These are phyloP conservation scores for Oligia strigilis DNA, from an alignment of 2,888 invertebrate species.

Conservation along the genomic window DNA sequence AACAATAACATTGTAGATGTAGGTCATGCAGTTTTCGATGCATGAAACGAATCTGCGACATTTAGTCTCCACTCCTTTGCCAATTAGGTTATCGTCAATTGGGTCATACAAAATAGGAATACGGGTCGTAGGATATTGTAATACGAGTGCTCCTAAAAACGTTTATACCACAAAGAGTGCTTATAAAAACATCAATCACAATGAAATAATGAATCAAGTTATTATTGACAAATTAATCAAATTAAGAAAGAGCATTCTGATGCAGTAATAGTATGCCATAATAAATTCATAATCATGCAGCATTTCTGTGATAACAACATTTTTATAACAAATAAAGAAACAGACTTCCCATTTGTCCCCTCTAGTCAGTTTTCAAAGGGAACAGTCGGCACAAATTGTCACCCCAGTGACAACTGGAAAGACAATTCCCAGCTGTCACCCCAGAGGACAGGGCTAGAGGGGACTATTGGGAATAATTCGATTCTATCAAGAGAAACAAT, in stretches of 20 bases:
- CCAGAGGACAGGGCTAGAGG: no score
- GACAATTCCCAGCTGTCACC: no score
- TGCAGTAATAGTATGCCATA: not conserved
- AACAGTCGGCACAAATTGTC: no score
- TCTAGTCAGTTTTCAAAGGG: no score
- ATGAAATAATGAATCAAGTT: not conserved
- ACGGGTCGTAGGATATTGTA: not conserved
- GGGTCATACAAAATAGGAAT: slow-evolving; percentile 13
- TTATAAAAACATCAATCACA: not conserved
- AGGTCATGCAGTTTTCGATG: slow-evolving; percentile 32
- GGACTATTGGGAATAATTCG: no score
- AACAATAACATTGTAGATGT: slow-evolving; percentile 23
- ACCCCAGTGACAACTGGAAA: no score
- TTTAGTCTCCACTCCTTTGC: slow-evolving; percentile 32
- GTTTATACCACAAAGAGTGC: slow-evolving; percentile 2
- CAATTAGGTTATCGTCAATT: slow-evolving; percentile 39
- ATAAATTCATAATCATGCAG: not conserved
- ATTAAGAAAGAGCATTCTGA: not conserved
- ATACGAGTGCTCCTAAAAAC: not conserved
- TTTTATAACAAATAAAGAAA: not conserved
- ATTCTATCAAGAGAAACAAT: not conserved
- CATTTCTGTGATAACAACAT: not conserved
- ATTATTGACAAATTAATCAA: not conserved
- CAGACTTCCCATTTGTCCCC: no score
- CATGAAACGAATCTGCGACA: slow-evolving; percentile 27